Evolutionary conservation across 35 echinoderm and acorn worm species (phyloP).

Genomic region (Strongylocentrotus purpuratus): DNA sequence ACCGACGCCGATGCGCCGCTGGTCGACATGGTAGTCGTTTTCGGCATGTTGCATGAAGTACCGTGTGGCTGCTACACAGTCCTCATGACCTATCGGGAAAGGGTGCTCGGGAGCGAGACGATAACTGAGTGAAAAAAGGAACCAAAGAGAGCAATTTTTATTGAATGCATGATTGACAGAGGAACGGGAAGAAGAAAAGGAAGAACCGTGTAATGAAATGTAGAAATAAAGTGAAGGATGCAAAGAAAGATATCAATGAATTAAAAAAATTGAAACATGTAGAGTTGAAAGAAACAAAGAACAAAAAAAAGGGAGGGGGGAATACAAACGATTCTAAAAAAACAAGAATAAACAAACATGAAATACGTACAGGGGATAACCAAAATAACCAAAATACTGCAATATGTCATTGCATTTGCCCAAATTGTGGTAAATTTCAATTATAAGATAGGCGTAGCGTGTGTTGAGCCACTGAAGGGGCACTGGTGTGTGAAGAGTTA

Average conservation of each 20-base stretch:
- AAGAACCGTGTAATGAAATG: not conserved
- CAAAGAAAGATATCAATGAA: too few relatives aligned
- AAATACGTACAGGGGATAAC: not conserved
- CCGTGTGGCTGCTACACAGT: slow-evolving; percentile 58
- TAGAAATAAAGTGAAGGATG: too few relatives aligned
- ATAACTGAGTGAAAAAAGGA: slow-evolving; percentile 50
- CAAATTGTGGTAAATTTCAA: too few relatives aligned
- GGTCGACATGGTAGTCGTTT: slow-evolving; percentile 59
- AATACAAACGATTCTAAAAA: not conserved
- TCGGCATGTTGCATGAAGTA: slow-evolving; percentile 70
- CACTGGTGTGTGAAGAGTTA: too few relatives aligned
- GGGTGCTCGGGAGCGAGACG: slow-evolving; percentile 58
- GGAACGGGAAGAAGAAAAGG: too few relatives aligned
- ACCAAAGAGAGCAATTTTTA: not conserved
- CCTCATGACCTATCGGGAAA: slow-evolving; percentile 58
- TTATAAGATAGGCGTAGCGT: too few relatives aligned
- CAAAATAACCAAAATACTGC: not conserved
- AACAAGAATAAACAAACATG: not conserved
- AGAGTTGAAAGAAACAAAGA: too few relatives aligned
- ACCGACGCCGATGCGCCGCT: slow-evolving; percentile 47
- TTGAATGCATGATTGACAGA: too few relatives aligned
- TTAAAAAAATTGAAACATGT: too few relatives aligned
- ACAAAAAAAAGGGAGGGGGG: not conserved
- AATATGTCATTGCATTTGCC: too few relatives aligned
- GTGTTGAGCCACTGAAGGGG: too few relatives aligned